Evolutionary conservation across 2,113 vertebrate genomes (phyloP).

Genomic region (Pangasianodon gigas): DNA sequence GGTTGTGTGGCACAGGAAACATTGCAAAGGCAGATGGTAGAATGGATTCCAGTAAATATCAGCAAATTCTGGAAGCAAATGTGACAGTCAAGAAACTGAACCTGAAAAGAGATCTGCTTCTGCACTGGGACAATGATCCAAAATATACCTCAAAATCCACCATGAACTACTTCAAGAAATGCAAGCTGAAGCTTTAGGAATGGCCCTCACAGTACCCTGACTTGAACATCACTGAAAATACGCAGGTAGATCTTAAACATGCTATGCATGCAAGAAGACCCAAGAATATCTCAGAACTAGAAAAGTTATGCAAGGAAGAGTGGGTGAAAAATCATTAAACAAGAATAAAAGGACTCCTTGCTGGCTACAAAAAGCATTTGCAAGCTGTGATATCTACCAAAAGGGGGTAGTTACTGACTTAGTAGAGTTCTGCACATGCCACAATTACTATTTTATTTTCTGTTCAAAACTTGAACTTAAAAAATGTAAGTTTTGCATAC

Average conservation of each 20-base stretch:
- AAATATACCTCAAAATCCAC: background rate
- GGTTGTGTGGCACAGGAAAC: background rate
- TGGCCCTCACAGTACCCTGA: background rate
- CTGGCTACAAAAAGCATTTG: too few species aligned
- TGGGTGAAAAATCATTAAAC: background rate
- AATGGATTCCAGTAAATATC: background rate
- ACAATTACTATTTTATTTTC: background rate
- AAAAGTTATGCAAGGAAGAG: background rate
- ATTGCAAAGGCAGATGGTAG: background rate
- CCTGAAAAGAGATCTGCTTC: background rate
- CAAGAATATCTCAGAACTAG: background rate
- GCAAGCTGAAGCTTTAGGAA: background rate
- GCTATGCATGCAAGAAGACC: background rate
- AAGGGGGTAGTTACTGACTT: background rate
- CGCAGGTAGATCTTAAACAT: background rate
- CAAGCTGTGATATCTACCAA: background rate
- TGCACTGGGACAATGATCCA: background rate
- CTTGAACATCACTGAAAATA: background rate
- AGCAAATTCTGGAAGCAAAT: background rate
- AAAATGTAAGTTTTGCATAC: background rate
- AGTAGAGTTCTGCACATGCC: background rate
- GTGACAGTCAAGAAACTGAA: background rate
- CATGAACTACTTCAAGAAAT: background rate
- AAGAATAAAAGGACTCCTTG: background rate
- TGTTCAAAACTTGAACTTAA: too few species aligned